Conservation (phyloP, 2,797 vertebrate species). For the Scarus forsteni region DNA sequence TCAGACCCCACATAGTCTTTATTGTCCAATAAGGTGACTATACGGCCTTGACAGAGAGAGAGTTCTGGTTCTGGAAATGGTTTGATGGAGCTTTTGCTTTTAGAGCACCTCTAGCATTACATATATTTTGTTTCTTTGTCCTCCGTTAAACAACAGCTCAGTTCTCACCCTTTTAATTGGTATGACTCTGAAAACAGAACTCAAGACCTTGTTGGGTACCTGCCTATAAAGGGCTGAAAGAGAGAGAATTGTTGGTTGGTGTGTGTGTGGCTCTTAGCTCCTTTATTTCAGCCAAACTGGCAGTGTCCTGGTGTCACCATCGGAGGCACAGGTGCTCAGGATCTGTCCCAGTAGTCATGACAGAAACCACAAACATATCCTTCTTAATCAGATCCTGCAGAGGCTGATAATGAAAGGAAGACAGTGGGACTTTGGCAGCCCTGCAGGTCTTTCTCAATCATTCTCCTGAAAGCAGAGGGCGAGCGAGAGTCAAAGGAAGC, state of each 20-base stretch:
- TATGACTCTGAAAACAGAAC: too few relatives aligned
- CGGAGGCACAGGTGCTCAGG: constrained; percentile 34
- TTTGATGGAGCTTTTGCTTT: too few relatives aligned
- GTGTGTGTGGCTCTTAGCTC: constrained; percentile 2
- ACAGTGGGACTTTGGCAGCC: constrained; percentile 46
- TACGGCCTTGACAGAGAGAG: too few relatives aligned
- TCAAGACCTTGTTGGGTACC: too few relatives aligned
- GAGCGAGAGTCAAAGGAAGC: constrained; percentile 25
- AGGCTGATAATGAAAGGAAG: constrained; percentile 37
- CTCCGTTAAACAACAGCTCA: too few relatives aligned
- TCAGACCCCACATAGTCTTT: too few relatives aligned
- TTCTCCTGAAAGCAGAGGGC: constrained; percentile 49
- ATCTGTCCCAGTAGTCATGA: constrained; percentile 20
- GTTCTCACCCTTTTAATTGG: too few relatives aligned
- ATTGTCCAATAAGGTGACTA: too few relatives aligned
- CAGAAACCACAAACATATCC: constrained; percentile 36
- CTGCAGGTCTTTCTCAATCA: constrained; percentile 30
- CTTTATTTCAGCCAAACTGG: constrained; percentile 20
- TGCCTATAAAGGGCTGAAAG: too few relatives aligned
- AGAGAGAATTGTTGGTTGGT: background rate
- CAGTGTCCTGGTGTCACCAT: constrained; percentile 23
- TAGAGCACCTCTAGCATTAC: too few relatives aligned
- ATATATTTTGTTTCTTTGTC: too few relatives aligned
- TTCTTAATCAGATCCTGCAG: constrained; percentile 66
- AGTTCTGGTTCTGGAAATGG: too few relatives aligned